These are phyloP conservation scores for Centrocercus urophasianus DNA, from an alignment of 2,113 vertebrate genomes.

Conservation along the genomic window DNA sequence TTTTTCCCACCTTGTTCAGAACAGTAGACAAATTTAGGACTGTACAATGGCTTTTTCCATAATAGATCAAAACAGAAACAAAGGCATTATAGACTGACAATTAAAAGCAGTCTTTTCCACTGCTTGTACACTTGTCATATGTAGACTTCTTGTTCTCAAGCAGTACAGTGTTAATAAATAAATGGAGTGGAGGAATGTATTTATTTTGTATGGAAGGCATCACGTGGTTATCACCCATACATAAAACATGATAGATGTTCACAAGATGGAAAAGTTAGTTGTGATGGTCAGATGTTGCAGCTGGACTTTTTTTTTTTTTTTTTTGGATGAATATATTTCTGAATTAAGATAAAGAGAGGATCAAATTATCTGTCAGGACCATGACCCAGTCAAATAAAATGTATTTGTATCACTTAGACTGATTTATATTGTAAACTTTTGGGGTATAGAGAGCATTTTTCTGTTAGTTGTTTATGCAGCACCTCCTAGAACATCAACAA, in stretches of 20 bases:
- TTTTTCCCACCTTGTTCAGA: not conserved
- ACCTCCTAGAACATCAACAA: not conserved
- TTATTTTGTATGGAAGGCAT: not conserved
- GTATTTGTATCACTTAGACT: not conserved
- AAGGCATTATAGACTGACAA: not conserved
- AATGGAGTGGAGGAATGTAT: not conserved
- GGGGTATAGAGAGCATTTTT: not conserved
- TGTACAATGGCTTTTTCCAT: not conserved
- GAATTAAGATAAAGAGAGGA: not conserved
- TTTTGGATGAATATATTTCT: not conserved
- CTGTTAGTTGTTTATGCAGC: not conserved
- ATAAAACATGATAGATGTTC: not conserved
- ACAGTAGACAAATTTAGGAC: not conserved
- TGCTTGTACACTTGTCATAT: not conserved
- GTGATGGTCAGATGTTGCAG: not conserved
- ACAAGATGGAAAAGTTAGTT: not conserved
- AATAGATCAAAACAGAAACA: not conserved
- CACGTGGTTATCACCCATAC: rapidly evolving
- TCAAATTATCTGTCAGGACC: not conserved
- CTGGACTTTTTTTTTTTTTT: rapidly evolving
- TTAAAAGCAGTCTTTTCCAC: not conserved
- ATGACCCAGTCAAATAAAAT: not conserved
- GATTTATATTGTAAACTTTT: not conserved
- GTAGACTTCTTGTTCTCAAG: not conserved
- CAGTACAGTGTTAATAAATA: not conserved